Conservation (phyloP, 2,888 invertebrate genomes). For the Orchesella flavescens region DNA sequence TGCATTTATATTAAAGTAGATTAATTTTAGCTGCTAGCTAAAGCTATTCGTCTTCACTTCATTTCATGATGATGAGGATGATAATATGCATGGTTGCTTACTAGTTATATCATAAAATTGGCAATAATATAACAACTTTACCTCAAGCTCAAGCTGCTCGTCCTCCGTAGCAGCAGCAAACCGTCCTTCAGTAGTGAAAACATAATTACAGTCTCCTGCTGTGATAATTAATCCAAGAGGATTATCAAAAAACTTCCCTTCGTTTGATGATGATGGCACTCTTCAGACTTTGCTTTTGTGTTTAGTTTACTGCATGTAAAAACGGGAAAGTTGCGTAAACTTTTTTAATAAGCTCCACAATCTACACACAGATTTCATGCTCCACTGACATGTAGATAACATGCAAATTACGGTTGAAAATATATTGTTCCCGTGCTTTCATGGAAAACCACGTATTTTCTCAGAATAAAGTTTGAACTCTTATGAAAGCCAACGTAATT, state of each 20-base stretch:
- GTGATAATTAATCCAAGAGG: slow-evolving; percentile 26
- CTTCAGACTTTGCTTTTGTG: no score
- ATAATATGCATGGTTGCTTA: no score
- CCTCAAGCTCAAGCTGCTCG: no score
- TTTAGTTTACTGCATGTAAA: not conserved
- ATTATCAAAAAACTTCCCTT: slow-evolving; percentile 6
- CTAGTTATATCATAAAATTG: no score
- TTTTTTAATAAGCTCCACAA: slow-evolving; percentile 52
- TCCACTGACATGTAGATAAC: slow-evolving; percentile 51
- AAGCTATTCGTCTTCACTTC: no score
- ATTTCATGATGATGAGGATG: no score
- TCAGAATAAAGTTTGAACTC: not conserved
- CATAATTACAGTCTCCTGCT: slow-evolving; percentile 9
- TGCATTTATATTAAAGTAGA: slow-evolving; percentile 14
- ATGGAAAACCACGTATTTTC: slow-evolving; percentile 8
- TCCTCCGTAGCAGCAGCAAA: no score
- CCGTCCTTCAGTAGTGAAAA: not conserved
- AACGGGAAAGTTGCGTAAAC: slow-evolving; percentile 12
- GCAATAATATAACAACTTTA: no score
- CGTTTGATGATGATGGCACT: not conserved
- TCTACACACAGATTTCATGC: slow-evolving; percentile 42
- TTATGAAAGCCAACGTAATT: not conserved
- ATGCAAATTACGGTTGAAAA: slow-evolving; percentile 42
- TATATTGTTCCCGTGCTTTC: not conserved
- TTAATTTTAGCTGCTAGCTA: no score